Conservation (phyloP, 1,140 invertebrate species). For the Drosophila auraria region DNA sequence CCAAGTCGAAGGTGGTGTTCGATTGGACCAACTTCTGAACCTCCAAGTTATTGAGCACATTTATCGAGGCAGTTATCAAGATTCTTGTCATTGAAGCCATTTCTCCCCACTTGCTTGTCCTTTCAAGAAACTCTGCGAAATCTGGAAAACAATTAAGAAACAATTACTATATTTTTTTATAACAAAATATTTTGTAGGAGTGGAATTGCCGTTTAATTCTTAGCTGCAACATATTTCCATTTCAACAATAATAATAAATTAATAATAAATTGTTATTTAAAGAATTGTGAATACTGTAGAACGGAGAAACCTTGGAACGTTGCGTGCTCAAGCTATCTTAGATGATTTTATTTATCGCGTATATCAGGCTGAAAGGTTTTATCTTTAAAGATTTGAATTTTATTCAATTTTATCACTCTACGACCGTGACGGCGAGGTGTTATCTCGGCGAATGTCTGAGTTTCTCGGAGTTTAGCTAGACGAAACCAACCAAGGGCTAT, state of each 20-base stretch:
- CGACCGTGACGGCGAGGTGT: not conserved
- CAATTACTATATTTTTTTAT: no score
- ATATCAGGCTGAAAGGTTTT: not conserved
- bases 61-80: conserved; percentile 31
- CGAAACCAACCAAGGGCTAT: not conserved
- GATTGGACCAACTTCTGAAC: conserved; percentile 45
- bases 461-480: not conserved
- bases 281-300: no score
- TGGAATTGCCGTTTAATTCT: no score
- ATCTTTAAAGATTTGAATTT: not conserved
- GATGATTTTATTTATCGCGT: not conserved
- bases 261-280: no score
- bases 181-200: no score
- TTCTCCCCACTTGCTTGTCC: conserved; percentile 20
- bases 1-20: conserved; percentile 48
- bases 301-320: no score
- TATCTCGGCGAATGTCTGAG: not conserved
- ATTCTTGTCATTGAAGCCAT: conserved; percentile 14
- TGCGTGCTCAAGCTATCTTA: no score
- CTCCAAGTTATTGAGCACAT: conserved; percentile 37
- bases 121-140: not conserved
- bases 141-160: not conserved
- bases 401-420: not conserved
- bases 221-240: no score
- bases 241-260: no score